Conservation (phyloP, 2,888 invertebrate species). For the Anorthoa munda region DNA sequence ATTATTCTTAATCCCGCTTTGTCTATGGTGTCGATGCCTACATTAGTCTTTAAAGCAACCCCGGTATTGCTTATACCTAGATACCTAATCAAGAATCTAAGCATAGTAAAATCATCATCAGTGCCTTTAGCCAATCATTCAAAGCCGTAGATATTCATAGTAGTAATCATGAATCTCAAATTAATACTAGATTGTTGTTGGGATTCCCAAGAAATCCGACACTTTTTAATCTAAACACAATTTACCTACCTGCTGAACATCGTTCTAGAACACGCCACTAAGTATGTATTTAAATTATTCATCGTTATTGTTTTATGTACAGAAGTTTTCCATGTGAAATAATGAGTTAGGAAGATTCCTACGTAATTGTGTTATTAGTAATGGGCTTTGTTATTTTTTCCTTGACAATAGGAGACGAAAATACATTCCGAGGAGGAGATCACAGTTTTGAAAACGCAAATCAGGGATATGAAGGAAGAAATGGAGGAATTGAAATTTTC, state of each 20-base stretch:
- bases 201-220: background rate
- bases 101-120: background rate
- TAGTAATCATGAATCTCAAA: background rate
- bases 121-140: background rate
- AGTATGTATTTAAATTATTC: constrained; percentile 11
- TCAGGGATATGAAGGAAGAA: constrained; percentile 81
- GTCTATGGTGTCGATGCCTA: too few relatives aligned
- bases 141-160: background rate
- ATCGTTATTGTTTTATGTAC: constrained; percentile 30
- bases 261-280: constrained; percentile 20
- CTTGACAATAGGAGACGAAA: constrained; percentile 74
- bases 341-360: constrained; percentile 46
- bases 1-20: too few relatives aligned
- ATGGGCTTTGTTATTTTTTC: constrained; percentile 32
- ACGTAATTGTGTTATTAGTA: constrained; percentile 30
- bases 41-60: background rate
- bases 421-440: constrained; percentile 78
- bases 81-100: too few relatives aligned
- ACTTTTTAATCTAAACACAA: background rate
- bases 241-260: background rate
- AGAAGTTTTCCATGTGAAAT: constrained; percentile 34
- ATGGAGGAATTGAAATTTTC: constrained; percentile 81
- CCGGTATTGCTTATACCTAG: background rate
- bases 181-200: background rate
- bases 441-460: constrained; percentile 75